Percentiles rank a stretch among this genome's conserved stretches.
phyloP scores from a whole-genome alignment of 2,113 vertebrate genomes.

The Trochalopteron elliotii region DNA sequence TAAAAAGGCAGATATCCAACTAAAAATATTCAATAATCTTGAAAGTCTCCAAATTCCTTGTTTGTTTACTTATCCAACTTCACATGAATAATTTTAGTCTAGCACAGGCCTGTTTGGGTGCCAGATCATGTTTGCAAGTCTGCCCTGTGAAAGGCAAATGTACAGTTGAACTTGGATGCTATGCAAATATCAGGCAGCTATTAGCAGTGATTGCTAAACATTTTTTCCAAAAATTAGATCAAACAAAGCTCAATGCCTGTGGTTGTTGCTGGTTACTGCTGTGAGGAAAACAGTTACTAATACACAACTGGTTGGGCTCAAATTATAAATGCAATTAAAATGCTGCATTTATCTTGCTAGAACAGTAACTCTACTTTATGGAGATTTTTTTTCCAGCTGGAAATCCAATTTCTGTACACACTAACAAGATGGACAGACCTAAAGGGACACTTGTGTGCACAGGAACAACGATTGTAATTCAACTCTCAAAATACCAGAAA shows the following conservation, averaged over 20 bases:
- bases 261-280: not conserved
- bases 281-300: not conserved
- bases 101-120: slow-evolving; percentile 61
- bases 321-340: not conserved
- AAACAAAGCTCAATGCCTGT: not conserved
- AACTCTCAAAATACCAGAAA: not conserved
- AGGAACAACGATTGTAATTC: accelerated
- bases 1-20: not conserved
- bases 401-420: not conserved
- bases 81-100: slow-evolving; percentile 61
- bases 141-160: slow-evolving; percentile 39
- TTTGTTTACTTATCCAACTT: slow-evolving; percentile 66
- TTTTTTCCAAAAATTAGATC: slow-evolving; percentile 6
- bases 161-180: slow-evolving; percentile 27
- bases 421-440: not conserved
- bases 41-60: slow-evolving; percentile 58
- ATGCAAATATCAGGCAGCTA: slow-evolving; percentile 9
- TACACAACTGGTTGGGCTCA: not conserved
- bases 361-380: not conserved
- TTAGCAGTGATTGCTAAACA: not conserved
- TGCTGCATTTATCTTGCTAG: not conserved
- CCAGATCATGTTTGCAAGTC: slow-evolving; percentile 56
- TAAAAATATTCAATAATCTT: not conserved
- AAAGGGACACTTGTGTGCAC: not conserved
- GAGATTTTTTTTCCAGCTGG: not conserved